These are phyloP conservation scores for Muschampia staudingeri DNA, from an alignment of 2,888 invertebrate species.

Conservation along the genomic window DNA sequence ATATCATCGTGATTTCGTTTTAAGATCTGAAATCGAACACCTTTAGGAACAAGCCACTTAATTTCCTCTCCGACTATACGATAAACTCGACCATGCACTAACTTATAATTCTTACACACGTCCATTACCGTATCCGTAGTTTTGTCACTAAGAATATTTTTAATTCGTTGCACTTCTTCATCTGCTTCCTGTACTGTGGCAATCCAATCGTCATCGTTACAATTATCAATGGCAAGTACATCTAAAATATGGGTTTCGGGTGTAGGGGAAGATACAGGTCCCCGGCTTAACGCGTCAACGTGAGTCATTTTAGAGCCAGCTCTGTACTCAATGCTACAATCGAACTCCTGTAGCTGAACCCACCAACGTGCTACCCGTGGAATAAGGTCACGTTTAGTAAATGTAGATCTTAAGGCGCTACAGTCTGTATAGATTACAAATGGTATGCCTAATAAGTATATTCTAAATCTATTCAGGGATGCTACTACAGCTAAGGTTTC, in stretches of 20 bases:
- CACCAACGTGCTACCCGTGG: neutral
- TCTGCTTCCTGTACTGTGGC: conserved; percentile 17
- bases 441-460: neutral
- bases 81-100: conserved; percentile 59
- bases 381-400: neutral
- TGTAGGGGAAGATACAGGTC: neutral
- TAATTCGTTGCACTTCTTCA: conserved; percentile 9
- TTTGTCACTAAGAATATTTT: conserved; percentile 20
- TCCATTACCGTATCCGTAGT: conserved; percentile 38
- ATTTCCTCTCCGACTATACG: conserved; percentile 47
- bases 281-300: conserved; percentile 19
- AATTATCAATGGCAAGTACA: conserved; percentile 5
- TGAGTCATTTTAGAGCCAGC: neutral
- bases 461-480: neutral
- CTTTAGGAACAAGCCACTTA: conserved; percentile 66
- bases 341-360: neutral
- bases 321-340: neutral
- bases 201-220: conserved; percentile 24
- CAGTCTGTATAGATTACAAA: neutral
- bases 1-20: conserved; percentile 66
- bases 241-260: conserved; percentile 19
- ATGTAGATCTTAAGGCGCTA: neutral
- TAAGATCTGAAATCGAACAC: conserved; percentile 65
- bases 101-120: conserved; percentile 58
- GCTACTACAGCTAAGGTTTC: neutral